These are phyloP conservation scores for Holacanthus passer DNA, from an alignment of 2,113 vertebrate species.

Conservation along the genomic window DNA sequence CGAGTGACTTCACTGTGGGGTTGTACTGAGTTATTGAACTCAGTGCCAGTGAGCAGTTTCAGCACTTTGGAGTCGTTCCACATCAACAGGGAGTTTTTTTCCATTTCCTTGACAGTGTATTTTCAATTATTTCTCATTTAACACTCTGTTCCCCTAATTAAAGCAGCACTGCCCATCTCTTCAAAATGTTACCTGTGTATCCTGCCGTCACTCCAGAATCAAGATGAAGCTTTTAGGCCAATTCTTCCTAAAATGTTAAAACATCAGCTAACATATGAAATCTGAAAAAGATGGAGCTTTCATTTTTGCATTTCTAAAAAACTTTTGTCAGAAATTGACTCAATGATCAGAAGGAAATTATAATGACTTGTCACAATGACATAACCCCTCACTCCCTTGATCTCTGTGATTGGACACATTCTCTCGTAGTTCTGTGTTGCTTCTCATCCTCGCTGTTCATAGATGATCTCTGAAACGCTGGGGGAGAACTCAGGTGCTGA, in stretches of 20 bases:
- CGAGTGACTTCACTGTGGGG: neutral
- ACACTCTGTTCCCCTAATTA: too few species aligned
- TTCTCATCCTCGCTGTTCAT: neutral
- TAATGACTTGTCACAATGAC: neutral
- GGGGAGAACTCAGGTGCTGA: neutral
- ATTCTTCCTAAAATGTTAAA: neutral
- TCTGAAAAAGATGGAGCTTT: too few species aligned
- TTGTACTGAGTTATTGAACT: neutral
- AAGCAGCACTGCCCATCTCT: conserved; percentile 17
- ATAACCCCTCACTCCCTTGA: neutral
- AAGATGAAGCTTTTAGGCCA: neutral
- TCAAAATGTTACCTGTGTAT: neutral
- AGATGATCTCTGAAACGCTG: neutral
- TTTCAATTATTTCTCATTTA: too few species aligned
- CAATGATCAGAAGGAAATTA: neutral
- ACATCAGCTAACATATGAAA: too few species aligned
- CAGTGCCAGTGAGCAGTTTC: neutral
- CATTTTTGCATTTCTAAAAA: too few species aligned
- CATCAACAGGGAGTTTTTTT: neutral
- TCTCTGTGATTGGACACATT: neutral
- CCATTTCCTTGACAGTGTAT: neutral
- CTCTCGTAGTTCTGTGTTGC: neutral
- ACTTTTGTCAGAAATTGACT: neutral
- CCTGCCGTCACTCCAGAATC: too few species aligned
- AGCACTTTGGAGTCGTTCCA: neutral